Conservation (phyloP, 2,888 invertebrate genomes). For the Coremacera marginata region DNA sequence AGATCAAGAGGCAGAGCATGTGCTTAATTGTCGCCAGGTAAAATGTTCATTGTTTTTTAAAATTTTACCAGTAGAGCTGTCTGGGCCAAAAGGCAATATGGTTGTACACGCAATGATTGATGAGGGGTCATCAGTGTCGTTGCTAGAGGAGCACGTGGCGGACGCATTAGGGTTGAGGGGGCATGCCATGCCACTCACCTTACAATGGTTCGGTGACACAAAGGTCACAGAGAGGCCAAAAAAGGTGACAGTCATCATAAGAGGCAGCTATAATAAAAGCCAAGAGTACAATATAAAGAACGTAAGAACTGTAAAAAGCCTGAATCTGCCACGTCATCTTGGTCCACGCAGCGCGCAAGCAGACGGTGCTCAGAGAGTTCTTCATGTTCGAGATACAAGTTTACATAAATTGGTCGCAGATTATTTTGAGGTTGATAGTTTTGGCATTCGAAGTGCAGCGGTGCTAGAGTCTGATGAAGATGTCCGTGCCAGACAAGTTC, state of each 20-base stretch:
- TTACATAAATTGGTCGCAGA: too few species aligned
- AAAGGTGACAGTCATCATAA: too few species aligned
- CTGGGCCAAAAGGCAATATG: background rate
- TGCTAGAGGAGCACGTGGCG: background rate
- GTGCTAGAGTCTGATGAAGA: background rate
- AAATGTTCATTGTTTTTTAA: background rate
- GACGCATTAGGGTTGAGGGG: background rate
- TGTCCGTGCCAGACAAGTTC: background rate
- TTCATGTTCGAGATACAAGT: too few species aligned
- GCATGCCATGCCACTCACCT: background rate
- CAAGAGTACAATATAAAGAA: too few species aligned
- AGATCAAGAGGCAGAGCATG: too few species aligned
- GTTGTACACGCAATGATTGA: background rate
- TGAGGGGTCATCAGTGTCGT: background rate
- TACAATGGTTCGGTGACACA: background rate
- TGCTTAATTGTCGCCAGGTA: background rate
- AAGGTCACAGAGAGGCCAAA: background rate
- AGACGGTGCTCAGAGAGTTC: too few species aligned
- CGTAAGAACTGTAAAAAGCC: too few species aligned
- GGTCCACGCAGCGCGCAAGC: background rate
- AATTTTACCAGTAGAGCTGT: background rate
- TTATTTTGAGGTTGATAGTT: too few species aligned
- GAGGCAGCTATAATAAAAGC: too few species aligned
- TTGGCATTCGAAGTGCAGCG: too few species aligned
- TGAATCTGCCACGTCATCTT: background rate